Evolutionary conservation across 2,797 vertebrate species (phyloP), one percentile per base, ranked within the genome.

Genomic region (Scomberomorus guttatus): DNA sequence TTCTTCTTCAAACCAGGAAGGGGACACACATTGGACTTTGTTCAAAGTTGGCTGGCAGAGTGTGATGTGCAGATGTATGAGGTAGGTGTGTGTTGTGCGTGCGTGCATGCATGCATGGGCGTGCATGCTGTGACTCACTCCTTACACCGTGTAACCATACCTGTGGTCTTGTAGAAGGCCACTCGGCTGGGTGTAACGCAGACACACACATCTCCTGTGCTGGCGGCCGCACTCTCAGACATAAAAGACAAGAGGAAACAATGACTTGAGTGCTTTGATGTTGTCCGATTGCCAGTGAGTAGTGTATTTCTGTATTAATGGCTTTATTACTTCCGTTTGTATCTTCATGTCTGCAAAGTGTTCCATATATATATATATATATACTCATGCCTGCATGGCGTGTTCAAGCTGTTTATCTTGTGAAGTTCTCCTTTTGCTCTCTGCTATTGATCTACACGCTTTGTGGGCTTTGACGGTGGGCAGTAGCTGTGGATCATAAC

Each of bases 1-100:
- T 39, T 34, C 10, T n/a, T 37, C 22, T 20, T 64, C 6, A 46
- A 86, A 91, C 83, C 79, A 89, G 90, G 88, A 89, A 91, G 81
- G 51, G 34, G 18, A 62, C 18, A 39, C 8, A 15, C 14, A 4
- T 44, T 89, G 90, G 86, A 93, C 90, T 94, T 92, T 89, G 92
- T 37, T 76, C 88, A 9, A 20, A 58, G 50, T 7, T 66, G 25
- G 46, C 18, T 55, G 75, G 37, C 62, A 44, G 72, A 32, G 56
- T 24, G n/a, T 12, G 81, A 69, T 74, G 62, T 72, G 59, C 37
- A 76, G 37, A 82, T 27, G 59, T 58, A 37, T 77, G 70, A 79
- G 56, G 42, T 46, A 60, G 39, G 64, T 81, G 69, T 66, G 60
- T 61, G 74, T 72, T 24, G 61, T 60, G 79, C 42, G 63, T 24